Percentiles rank a stretch among this genome's conserved stretches.
These are phyloP conservation scores for Shargacucullia verbasci DNA, from an alignment of 2,888 invertebrate genomes.

Conservation along the genomic window DNA sequence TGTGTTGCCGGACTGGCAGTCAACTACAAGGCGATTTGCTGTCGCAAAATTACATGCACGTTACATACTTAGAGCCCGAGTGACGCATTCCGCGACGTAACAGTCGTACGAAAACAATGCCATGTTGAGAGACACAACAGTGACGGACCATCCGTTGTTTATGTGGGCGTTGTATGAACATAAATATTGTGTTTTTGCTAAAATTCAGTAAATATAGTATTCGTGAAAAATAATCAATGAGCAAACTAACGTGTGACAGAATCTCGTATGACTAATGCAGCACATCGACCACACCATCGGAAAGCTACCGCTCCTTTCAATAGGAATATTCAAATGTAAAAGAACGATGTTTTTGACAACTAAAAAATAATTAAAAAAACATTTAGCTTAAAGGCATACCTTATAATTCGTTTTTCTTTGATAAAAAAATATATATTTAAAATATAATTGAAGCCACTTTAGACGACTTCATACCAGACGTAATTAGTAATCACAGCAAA, in stretches of 20 bases:
- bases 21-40: slow-evolving; percentile 49
- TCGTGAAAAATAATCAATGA: slow-evolving; percentile 27
- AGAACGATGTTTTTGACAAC: slow-evolving; percentile 10
- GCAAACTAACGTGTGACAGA: slow-evolving; percentile 7
- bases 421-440: slow-evolving; percentile 15
- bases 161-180: slow-evolving; percentile 35
- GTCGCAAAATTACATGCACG: slow-evolving; percentile 60
- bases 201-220: slow-evolving; percentile 37
- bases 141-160: slow-evolving; percentile 41
- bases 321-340: slow-evolving; percentile 19
- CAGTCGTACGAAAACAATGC: slow-evolving; percentile 61
- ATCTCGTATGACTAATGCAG: slow-evolving; percentile 28
- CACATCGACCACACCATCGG: slow-evolving; percentile 33
- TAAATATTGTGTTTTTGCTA: slow-evolving; percentile 37
- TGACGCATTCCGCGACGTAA: slow-evolving; percentile 71
- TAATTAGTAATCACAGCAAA: slow-evolving; percentile 21
- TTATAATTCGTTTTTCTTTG: slow-evolving; percentile 8
- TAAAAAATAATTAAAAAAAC: slow-evolving; percentile 16
- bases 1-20: slow-evolving; percentile 44
- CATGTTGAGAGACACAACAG: slow-evolving; percentile 58
- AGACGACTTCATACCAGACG: slow-evolving; percentile 13
- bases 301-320: slow-evolving; percentile 32
- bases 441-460: slow-evolving; percentile 9
- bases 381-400: slow-evolving; percentile 7
- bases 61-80: slow-evolving; percentile 50